These are phyloP conservation scores for Hyposoter dolosus DNA, from an alignment of 2,888 invertebrate species.

Conservation along the genomic window DNA sequence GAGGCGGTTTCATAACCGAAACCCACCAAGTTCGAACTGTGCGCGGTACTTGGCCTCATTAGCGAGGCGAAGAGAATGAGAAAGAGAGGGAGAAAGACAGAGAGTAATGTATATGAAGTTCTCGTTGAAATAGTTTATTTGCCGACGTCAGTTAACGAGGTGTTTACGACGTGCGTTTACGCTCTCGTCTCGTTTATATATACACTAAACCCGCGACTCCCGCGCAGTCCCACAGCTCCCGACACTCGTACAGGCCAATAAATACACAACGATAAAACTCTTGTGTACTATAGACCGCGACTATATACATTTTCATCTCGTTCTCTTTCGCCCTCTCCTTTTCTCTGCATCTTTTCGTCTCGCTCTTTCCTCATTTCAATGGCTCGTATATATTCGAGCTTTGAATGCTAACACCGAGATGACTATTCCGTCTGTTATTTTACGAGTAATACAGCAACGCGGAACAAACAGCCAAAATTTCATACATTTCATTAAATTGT, in stretches of 20 bases:
- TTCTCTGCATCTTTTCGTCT: slow-evolving; percentile 5
- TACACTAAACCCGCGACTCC: slow-evolving; percentile 34
- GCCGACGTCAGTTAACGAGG: slow-evolving; percentile 62
- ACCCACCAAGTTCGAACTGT: slow-evolving; percentile 31
- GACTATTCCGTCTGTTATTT: slow-evolving; percentile 31
- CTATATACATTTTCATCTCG: background rate
- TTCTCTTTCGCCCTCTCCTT: background rate
- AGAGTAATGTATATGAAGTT: slow-evolving; percentile 1
- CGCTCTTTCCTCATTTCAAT: background rate
- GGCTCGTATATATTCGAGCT: background rate
- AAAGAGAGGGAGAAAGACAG: slow-evolving; percentile 25
- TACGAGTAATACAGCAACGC: slow-evolving; percentile 32
- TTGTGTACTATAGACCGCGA: background rate
- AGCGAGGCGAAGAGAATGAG: slow-evolving; percentile 25
- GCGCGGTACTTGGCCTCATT: slow-evolving; percentile 45
- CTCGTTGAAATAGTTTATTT: slow-evolving; percentile 58
- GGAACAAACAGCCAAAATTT: slow-evolving; percentile 9
- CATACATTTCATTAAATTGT: slow-evolving; percentile 13
- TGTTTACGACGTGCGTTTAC: slow-evolving; percentile 65
- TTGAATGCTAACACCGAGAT: slow-evolving; percentile 13
- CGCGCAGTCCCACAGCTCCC: slow-evolving; percentile 35
- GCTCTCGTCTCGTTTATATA: slow-evolving; percentile 49
- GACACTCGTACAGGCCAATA: slow-evolving; percentile 30
- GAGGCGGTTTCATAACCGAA: slow-evolving; percentile 8
- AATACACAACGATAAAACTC: slow-evolving; percentile 43